Base-by-base conservation (phyloP, 2,797 vertebrate genomes). In the Semaprochilodus insignis region DNA sequence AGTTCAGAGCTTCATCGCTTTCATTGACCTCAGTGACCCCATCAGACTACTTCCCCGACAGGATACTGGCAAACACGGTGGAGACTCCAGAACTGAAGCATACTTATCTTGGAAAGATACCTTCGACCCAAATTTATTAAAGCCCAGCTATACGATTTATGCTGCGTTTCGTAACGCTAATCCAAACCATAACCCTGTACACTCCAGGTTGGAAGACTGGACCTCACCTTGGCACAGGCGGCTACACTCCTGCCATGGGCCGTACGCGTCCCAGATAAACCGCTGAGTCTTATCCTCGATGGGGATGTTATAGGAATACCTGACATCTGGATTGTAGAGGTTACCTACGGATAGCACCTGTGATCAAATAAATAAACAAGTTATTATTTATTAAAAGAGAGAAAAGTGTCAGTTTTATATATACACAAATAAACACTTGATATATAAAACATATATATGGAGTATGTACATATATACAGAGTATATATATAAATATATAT, bases 341-440 rank as follows among this genome's bases (percentile, higher is more conserved):
- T 97, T 98, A 67, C 98, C 98, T 85, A 99, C 98, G 0, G 98
- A 99, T 80, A 99, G 92, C 88, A 99, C 97, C 98, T 99, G 78
- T 34, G 69, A 25, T 51, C 74, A 55, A 72, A 23, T 51, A 54
- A 16, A 63, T 8, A 55, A 57, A 19, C 54, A 66, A 66, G 23
- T 15, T 25, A 14, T 3, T 63, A 27, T n/a, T 60, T 21, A n/a
- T 17, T 60, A 25, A 23, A 25, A 31, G 31, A 31, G 31, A 31
- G 31, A 31, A 31, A 31, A 31, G n/a, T 31, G 1, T 31, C 3
- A 31, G 1, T 1, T 31, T 31, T 31, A 31, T 31, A 31, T 31
- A 40, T 40, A 40, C 2, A 40, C 5, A 40, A 3, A 40, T 40
- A 40, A 6, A 40, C 8, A 40, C 40, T 8, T 8, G 40, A 40